phyloP scores from a whole-genome alignment of 2,888 invertebrate species.

The Erebia aethiops region DNA sequence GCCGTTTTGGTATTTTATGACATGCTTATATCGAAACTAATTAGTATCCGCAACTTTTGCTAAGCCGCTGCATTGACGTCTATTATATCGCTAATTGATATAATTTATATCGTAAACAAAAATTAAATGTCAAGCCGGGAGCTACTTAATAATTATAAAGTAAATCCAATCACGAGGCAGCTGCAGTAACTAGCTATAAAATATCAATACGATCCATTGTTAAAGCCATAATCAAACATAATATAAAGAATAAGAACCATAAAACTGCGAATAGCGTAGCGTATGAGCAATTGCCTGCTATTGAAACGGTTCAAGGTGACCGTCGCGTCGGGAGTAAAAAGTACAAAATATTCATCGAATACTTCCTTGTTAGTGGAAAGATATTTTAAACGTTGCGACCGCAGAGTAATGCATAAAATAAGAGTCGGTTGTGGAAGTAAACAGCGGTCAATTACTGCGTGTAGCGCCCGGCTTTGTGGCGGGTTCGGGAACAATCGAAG shows the following conservation, averaged over 20 bases:
- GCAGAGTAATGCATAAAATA: constrained; percentile 71
- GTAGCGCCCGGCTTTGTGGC: constrained; percentile 72
- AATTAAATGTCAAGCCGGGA: constrained; percentile 22
- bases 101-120: constrained; percentile 25
- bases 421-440: constrained; percentile 74
- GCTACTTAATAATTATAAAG: constrained; percentile 44
- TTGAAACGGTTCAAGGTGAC: constrained; percentile 43
- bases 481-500: constrained; percentile 81
- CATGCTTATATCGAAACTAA: constrained; percentile 1
- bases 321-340: constrained; percentile 31
- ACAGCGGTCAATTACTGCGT: constrained; percentile 80
- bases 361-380: constrained; percentile 53
- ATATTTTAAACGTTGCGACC: constrained; percentile 55
- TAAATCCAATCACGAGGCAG: constrained; percentile 51
- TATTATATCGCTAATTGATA: constrained; percentile 29
- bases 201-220: constrained; percentile 52
- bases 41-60: constrained; percentile 5
- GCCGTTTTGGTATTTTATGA: background rate
- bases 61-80: constrained; percentile 6
- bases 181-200: constrained; percentile 52
- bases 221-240: constrained; percentile 57
- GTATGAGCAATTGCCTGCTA: constrained; percentile 41
- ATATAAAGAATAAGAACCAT: constrained; percentile 51
- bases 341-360: constrained; percentile 47
- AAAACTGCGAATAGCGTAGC: constrained; percentile 47